Conservation (phyloP, 2,113 vertebrate genomes). For the Vimba vimba region DNA sequence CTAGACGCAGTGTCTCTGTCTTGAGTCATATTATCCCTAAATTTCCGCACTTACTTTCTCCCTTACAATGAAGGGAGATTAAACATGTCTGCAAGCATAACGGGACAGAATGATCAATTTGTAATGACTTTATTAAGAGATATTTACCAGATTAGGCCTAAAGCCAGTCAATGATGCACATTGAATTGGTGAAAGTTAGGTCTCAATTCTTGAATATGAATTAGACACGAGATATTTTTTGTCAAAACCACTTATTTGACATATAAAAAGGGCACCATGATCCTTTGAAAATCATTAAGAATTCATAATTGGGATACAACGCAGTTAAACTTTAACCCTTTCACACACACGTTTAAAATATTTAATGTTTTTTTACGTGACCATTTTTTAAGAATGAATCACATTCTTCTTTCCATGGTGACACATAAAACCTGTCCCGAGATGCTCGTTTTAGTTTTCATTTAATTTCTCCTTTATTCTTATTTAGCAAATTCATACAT, state of each 20-base stretch:
- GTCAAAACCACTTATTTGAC: background rate
- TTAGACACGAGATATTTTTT: background rate
- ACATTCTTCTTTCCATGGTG: too few species aligned
- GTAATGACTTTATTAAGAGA: slow-evolving; percentile 47
- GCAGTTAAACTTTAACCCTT: background rate
- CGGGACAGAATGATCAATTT: slow-evolving; percentile 49
- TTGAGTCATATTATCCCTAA: slow-evolving; percentile 52
- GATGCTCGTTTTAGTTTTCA: too few species aligned
- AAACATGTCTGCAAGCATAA: slow-evolving; percentile 49
- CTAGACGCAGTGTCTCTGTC: slow-evolving; percentile 57
- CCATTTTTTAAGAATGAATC: background rate
- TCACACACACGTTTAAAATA: background rate
- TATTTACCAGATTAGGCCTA: slow-evolving; percentile 41
- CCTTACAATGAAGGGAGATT: slow-evolving; percentile 46
- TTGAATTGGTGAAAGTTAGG: background rate
- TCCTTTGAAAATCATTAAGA: background rate
- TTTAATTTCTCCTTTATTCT: too few species aligned
- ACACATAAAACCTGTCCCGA: too few species aligned
- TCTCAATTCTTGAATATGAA: background rate
- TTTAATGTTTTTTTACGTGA: background rate
- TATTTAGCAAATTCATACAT: too few species aligned
- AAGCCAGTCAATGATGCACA: slow-evolving; percentile 30
- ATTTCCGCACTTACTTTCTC: slow-evolving; percentile 48
- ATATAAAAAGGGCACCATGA: background rate
- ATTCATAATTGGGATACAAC: background rate